Conservation (phyloP, 2,888 invertebrate genomes). For the Pseudoips prasinana region DNA sequence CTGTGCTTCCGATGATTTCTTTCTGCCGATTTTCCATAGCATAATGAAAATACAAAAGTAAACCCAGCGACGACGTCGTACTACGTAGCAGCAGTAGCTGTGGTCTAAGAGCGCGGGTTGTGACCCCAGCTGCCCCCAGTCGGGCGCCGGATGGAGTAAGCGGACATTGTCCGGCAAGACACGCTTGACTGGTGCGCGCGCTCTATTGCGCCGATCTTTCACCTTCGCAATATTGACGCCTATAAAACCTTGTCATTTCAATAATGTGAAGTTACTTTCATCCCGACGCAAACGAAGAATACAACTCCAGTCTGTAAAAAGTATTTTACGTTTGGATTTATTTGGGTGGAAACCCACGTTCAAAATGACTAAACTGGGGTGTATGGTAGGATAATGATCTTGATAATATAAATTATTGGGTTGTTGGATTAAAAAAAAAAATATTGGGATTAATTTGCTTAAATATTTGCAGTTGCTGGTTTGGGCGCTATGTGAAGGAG, state of each 20-base stretch:
- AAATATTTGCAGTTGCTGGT: conserved; percentile 65
- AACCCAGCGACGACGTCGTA: too few relatives aligned
- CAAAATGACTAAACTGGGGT: conserved; percentile 62
- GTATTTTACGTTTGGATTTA: conserved; percentile 42
- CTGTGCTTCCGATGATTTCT: too few relatives aligned
- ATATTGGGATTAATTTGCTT: conserved; percentile 9
- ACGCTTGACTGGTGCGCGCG: conserved; percentile 74
- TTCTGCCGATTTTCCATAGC: too few relatives aligned
- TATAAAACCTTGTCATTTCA: conserved; percentile 80
- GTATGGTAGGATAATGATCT: conserved; percentile 57
- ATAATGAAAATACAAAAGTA: too few relatives aligned
- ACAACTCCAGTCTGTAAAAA: conserved; percentile 58
- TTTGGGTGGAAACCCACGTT: conserved; percentile 70
- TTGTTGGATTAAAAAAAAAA: conserved; percentile 2
- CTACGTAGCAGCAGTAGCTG: too few relatives aligned
- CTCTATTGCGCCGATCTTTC: conserved; percentile 77
- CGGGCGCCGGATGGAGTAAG: conserved; percentile 67
- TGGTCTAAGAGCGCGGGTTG: conserved; percentile 26
- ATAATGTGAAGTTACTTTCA: conserved; percentile 78
- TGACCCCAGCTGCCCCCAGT: conserved; percentile 55
- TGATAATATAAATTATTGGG: conserved; percentile 2
- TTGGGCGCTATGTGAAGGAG: conserved; percentile 66
- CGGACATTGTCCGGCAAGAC: conserved; percentile 74
- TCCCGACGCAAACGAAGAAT: conserved; percentile 70
- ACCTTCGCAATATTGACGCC: conserved; percentile 80